These are phyloP conservation scores for Avahi laniger DNA, from an alignment of 2,797 vertebrate species.

Conservation along the genomic window DNA sequence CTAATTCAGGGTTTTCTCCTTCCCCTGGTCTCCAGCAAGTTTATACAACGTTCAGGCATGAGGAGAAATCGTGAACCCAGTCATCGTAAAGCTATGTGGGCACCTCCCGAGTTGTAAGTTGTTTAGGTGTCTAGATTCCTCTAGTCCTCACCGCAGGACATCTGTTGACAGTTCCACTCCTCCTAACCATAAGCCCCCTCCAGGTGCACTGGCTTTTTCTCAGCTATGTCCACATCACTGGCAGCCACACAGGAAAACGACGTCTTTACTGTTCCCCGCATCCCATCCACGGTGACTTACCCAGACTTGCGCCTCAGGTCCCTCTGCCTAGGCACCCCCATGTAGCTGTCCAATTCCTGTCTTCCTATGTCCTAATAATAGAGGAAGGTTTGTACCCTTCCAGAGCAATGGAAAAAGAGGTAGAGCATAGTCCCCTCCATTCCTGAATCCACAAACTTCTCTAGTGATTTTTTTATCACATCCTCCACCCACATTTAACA, in stretches of 20 bases:
- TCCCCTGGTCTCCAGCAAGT: not conserved
- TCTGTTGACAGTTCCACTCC: not conserved
- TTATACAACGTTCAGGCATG: not conserved
- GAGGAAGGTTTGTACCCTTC: not conserved
- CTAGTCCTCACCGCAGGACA: not conserved
- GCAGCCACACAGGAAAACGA: not conserved
- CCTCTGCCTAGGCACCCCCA: not conserved
- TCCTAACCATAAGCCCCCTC: not conserved
- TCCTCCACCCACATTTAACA: not conserved
- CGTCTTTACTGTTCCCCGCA: not conserved
- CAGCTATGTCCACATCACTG: not conserved
- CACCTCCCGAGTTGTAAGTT: not conserved
- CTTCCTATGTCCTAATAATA: not conserved
- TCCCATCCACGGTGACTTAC: not conserved
- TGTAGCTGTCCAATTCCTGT: not conserved
- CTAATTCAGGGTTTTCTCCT: not conserved
- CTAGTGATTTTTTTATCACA: not conserved
- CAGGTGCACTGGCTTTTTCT: not conserved
- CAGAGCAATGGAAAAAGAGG: not conserved
- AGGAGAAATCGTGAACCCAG: not conserved
- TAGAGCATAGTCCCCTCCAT: not conserved
- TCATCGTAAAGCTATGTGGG: not conserved
- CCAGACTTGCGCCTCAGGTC: not conserved
- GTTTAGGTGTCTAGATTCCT: not conserved
- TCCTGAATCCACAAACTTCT: not conserved